Conservation (phyloP, 2,113 vertebrate genomes). For the Sapayoa aenigma region DNA sequence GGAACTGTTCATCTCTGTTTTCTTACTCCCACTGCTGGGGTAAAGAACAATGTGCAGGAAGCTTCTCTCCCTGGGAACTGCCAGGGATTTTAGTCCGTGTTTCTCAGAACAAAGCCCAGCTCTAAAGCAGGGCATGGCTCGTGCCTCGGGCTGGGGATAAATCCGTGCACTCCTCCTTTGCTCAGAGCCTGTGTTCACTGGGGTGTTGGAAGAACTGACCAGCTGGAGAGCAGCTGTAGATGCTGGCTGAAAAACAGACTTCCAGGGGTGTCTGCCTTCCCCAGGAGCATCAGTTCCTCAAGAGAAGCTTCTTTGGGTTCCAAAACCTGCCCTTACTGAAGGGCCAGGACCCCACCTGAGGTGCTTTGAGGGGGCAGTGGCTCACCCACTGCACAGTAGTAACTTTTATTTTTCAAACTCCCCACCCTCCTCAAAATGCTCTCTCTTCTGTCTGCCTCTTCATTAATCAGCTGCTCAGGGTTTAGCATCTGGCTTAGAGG, state of each 20-base stretch:
- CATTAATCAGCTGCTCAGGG: background rate
- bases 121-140: background rate
- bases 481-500: background rate
- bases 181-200: background rate
- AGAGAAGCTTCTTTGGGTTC: background rate
- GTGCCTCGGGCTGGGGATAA: background rate
- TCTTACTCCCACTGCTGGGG: background rate
- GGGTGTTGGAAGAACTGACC: background rate
- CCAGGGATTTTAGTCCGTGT: background rate
- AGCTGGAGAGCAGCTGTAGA: background rate
- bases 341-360: no score
- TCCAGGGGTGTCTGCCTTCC: background rate
- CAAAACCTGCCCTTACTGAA: slow-evolving; percentile 24
- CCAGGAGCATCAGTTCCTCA: background rate
- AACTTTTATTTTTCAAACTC: background rate
- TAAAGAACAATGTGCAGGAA: background rate
- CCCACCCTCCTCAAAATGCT: background rate
- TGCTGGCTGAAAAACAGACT: background rate
- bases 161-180: fast-evolving
- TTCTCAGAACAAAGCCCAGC: background rate
- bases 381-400: background rate
- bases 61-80: background rate
- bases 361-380: background rate
- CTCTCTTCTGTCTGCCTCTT: background rate
- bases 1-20: background rate